Conservation (phyloP, 1,140 invertebrate species). For the Brachionus rotundiformis region DNA sequence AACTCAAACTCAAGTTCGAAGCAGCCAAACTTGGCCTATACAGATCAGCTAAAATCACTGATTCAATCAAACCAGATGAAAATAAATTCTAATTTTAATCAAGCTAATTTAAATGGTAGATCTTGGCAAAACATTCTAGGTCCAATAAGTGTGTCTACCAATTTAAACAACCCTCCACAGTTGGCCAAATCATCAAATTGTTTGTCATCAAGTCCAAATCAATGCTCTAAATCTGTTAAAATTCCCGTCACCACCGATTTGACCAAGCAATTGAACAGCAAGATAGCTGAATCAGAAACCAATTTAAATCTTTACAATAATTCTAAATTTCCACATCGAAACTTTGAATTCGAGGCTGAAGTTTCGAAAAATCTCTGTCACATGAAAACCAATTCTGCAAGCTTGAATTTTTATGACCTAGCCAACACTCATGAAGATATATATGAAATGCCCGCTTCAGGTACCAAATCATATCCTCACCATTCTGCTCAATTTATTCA, state of each 20-base stretch:
- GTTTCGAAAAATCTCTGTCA: background rate
- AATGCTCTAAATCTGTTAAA: conserved; percentile 33
- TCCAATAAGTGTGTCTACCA: conserved; percentile 25
- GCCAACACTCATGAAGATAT: background rate
- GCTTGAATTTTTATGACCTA: background rate
- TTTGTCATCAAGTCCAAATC: conserved; percentile 29
- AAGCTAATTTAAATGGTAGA: background rate
- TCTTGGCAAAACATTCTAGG: conserved; percentile 35
- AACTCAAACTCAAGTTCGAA: background rate
- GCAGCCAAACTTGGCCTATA: conserved; percentile 31
- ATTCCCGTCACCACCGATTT: conserved; percentile 44
- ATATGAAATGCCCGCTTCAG: conserved; percentile 21
- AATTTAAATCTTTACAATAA: conserved; percentile 17
- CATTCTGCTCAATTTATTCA: conserved; percentile 11
- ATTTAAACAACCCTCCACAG: background rate
- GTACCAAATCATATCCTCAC: background rate
- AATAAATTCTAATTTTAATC: background rate
- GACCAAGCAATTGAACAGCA: background rate
- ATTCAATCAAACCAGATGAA: conserved; percentile 25
- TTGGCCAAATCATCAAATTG: conserved; percentile 19
- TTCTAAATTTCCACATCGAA: background rate
- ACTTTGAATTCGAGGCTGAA: conserved; percentile 31
- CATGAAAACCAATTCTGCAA: background rate
- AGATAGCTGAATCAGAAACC: conserved; percentile 9
- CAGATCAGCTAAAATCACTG: conserved; percentile 9